Evolutionary conservation across 2,888 invertebrate genomes (phyloP), one percentile per base, ranked within the genome.

Genomic region (Desoria tigrina): DNA sequence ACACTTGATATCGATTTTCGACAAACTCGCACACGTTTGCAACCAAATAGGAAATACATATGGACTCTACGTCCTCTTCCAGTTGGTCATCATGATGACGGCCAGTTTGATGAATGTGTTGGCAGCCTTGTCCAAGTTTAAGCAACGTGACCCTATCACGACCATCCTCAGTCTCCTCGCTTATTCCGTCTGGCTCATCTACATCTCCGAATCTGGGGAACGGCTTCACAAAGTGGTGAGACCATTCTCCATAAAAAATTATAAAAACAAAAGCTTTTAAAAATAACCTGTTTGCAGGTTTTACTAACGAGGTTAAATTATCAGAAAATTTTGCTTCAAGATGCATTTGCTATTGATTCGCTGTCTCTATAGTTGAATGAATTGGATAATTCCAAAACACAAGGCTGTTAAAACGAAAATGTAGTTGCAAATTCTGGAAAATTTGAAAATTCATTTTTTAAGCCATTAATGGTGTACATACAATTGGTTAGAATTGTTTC

Each of bases 21-120:
- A 39, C 9, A 11, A 9, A 11, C 16, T 39, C 9, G 9, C 9
- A 11, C 9, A 39, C 9, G 39, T 39, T 39, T 39, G 39, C 16
- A 39, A 9, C 39, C 9, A 16, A 16, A 39, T 39, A 9, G 16
- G 39, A 11, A 9, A 16, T 39, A 39, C 39, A 9, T 39, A 39
- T 39, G 49, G 49, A 18, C 49, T 49, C 18, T 49, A 49, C 49
- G 7, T 49, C 7, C 14, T 49, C 21, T 18, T 49, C 21, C 14
- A 49, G 18, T 49, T 49, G 49, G 21, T 49, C 7, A 18, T 49
- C 14, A 49, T 49, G 49, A 49, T 49, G 49, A 49, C 18, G 14
- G 9, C 49, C 7, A 18, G 9, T 9, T 18, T 49, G 7, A 49
- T 49, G 49, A 49, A 49, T 49, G 49, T 21, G 14, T 49, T 49